Percentiles rank a stretch among this genome's conserved stretches.
phyloP scores from a whole-genome alignment of 2,113 vertebrate species.

The Puntigrus tetrazona region DNA sequence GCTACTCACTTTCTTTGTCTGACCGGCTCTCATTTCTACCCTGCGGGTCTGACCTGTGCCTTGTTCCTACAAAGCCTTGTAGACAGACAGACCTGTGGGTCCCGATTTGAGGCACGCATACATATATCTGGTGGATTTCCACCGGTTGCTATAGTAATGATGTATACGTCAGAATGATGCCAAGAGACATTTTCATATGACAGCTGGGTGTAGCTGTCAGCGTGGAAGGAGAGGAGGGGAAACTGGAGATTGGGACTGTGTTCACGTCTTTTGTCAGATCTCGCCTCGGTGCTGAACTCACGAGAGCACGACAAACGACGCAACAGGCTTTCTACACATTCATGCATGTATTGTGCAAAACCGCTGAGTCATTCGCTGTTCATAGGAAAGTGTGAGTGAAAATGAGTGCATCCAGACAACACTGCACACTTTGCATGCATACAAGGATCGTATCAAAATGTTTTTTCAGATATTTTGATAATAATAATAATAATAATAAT shows the following conservation, averaged over 20 bases:
- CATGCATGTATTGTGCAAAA: background rate
- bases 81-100: background rate
- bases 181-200: background rate
- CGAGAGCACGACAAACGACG: background rate
- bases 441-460: background rate
- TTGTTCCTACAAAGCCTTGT: background rate
- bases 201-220: background rate
- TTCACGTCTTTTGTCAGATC: background rate
- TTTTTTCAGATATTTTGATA: background rate
- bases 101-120: background rate
- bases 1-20: constrained; percentile 39
- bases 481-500: no score
- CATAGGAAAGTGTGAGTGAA: background rate
- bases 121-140: background rate
- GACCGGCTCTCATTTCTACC: background rate
- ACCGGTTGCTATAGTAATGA: constrained; percentile 2
- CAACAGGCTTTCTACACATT: background rate
- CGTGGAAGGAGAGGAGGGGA: background rate
- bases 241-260: background rate
- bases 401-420: background rate
- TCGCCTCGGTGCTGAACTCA: background rate
- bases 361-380: background rate
- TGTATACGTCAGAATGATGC: background rate
- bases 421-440: background rate
- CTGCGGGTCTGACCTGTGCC: background rate